phyloP scores from a whole-genome alignment of 2,113 vertebrate genomes.

The Vulpes lagopus region DNA sequence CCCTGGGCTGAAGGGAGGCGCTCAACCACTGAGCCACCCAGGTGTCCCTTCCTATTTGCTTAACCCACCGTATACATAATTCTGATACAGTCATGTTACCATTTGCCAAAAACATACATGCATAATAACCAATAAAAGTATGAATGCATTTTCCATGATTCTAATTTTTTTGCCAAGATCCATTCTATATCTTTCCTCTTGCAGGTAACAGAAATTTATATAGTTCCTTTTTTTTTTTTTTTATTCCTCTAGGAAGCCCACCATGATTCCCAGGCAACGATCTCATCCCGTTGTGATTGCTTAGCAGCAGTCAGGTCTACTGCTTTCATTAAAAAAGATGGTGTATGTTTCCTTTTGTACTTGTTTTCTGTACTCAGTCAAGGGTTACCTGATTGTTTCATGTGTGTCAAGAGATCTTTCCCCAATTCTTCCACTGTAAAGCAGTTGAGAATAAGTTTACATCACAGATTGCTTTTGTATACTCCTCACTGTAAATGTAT shows the following conservation, averaged over 20 bases:
- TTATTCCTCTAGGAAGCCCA: background rate
- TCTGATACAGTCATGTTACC: background rate
- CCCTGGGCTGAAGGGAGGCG: no score
- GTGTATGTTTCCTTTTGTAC: accelerated
- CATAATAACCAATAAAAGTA: background rate
- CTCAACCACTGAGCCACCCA: no score
- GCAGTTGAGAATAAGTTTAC: background rate
- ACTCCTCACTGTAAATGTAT: background rate
- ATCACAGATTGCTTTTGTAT: background rate
- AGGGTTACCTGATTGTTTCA: background rate
- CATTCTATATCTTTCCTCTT: background rate
- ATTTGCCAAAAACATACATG: background rate
- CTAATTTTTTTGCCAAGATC: background rate
- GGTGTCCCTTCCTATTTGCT: background rate
- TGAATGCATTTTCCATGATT: background rate
- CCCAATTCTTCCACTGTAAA: background rate
- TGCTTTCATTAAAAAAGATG: background rate
- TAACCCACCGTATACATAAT: background rate
- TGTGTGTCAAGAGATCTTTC: no score
- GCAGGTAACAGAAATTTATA: background rate
- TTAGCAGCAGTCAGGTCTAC: accelerated
- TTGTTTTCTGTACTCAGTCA: background rate
- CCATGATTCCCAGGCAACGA: background rate
- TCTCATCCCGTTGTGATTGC: background rate
- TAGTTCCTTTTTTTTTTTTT: background rate